Conservation (phyloP, 1,140 invertebrate genomes). For the Pissodes strobi region DNA sequence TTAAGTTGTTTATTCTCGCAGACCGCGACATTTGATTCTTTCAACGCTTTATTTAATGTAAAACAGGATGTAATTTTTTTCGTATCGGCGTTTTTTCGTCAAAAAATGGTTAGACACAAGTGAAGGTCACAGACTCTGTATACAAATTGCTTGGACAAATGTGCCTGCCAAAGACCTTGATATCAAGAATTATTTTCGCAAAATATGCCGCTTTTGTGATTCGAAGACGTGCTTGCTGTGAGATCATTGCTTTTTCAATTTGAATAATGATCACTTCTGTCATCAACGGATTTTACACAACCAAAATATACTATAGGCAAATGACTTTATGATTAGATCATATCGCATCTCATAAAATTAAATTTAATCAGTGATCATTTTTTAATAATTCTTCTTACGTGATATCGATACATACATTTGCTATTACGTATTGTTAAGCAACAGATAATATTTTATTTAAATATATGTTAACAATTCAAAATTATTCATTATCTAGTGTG, state of each 20-base stretch:
- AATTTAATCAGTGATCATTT: too few relatives aligned
- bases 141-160: constrained; percentile 15
- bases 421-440: too few relatives aligned
- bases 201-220: constrained; percentile 23
- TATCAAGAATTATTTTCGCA: constrained; percentile 19
- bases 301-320: neutral
- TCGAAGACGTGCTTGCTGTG: constrained; percentile 8
- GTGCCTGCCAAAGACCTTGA: constrained; percentile 27
- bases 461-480: too few relatives aligned
- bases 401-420: too few relatives aligned
- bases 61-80: constrained; percentile 30
- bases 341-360: too few relatives aligned
- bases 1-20: constrained; percentile 25
- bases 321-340: constrained; percentile 14
- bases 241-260: constrained; percentile 26
- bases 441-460: too few relatives aligned
- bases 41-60: constrained; percentile 29
- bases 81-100: constrained; percentile 5
- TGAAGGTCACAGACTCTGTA: neutral
- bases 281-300: constrained; percentile 5
- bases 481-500: too few relatives aligned
- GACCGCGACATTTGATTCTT: constrained; percentile 23
- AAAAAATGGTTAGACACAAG: constrained; percentile 14
- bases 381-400: too few relatives aligned
- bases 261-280: constrained; percentile 18